Base-by-base conservation (phyloP, 2,797 vertebrate species). In the Mareca strepera region DNA sequence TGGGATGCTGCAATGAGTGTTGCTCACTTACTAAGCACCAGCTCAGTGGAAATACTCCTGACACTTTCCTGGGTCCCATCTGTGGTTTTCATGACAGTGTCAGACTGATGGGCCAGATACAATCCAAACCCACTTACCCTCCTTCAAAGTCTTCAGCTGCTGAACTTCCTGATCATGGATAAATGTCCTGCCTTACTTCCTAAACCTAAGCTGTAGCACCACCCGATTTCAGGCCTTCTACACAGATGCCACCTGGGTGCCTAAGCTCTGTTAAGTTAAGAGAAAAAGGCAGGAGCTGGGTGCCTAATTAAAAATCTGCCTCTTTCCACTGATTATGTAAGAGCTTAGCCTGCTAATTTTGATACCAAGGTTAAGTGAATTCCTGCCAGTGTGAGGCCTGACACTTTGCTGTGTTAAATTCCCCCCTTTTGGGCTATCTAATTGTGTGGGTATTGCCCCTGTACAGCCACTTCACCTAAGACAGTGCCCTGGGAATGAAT, bases 281-380 rank as follows among this genome's bases (percentile, higher is more conserved):
- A 92, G 13, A 95, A 44, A 90, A 95, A 88, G 41, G 59, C 67
- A 88, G 82, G 77, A 81, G 23, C 28, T 83, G 46, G 62, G 33
- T 72, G 63, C 43, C 90, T 84, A 94, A 94, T 94, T 93, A 94
- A 92, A 90, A 94, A 76, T 63, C 80, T 92, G 43, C 46, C 82
- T 75, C 66, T 90, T 95, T 79, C 63, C 22, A 66, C 55, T n/a
- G 55, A 79, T 96, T 95, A 96, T 25, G 0, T 94, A 94, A 96
- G 70, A 85, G 22, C 41, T 76, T 62, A 82, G 56, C 59, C 52
- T 93, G 85, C 90, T 95, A 94, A 94, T 96, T 96, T 81, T 79
- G 77, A 92, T 22, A 82, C 8, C 82, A 93, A 96, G 86, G 93
- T 95, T 93, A 93, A 86, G 23, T 69, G 31, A 95, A 95, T 88